Conservation (phyloP, 2,113 vertebrate species). For the Amazona guildingii region DNA sequence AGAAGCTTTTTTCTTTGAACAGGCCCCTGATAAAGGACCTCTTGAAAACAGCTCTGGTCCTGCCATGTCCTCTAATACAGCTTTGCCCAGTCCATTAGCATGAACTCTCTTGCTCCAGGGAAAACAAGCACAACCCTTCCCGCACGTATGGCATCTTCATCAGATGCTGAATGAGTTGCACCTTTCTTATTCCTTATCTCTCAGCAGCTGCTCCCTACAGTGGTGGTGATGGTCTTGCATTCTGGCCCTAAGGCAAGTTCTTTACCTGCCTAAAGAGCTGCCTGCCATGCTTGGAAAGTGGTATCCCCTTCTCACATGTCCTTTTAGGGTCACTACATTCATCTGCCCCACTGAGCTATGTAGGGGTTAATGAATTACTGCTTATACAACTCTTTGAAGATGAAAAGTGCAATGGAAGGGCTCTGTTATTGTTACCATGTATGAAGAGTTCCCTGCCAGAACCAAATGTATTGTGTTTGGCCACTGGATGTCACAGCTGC, state of each 20-base stretch:
- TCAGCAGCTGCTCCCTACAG: neutral
- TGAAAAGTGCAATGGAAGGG: neutral
- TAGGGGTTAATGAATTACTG: neutral
- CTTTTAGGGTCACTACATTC: neutral
- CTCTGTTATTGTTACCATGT: slow-evolving; percentile 18
- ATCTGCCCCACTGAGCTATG: neutral
- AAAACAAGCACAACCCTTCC: neutral
- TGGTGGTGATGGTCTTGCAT: neutral
- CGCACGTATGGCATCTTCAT: neutral
- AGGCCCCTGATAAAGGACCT: neutral
- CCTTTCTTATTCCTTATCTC: neutral
- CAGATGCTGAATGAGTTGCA: neutral
- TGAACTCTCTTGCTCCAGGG: neutral
- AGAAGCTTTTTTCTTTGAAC: neutral
- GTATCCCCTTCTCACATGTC: rapidly evolving
- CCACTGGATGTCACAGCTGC: slow-evolving; percentile 69
- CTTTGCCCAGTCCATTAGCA: neutral
- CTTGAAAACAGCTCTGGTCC: neutral
- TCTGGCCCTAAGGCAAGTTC: neutral
- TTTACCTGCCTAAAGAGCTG: neutral
- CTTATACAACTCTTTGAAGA: neutral
- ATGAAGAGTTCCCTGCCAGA: neutral
- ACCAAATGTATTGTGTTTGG: slow-evolving; percentile 45
- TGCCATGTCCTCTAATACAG: neutral
- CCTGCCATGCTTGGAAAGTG: neutral